These are phyloP conservation scores for Erpornis zantholeuca DNA, from an alignment of 2,113 vertebrate genomes.

Conservation along the genomic window DNA sequence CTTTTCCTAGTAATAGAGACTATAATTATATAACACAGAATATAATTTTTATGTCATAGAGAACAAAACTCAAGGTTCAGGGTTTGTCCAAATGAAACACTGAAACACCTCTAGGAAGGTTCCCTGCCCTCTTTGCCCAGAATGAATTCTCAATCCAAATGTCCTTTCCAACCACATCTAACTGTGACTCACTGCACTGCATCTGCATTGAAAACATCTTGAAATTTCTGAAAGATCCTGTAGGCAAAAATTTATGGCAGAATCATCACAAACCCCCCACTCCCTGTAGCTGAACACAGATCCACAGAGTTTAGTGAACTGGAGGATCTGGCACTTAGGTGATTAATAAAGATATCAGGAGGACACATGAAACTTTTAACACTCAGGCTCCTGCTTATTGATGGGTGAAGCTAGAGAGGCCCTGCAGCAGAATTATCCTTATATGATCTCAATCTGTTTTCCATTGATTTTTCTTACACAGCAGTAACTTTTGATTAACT, in stretches of 20 bases:
- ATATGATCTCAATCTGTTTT: constrained; percentile 18
- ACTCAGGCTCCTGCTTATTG: background rate
- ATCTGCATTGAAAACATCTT: background rate
- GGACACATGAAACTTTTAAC: background rate
- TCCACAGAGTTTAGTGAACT: accelerated
- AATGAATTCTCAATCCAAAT: background rate
- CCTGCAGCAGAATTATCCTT: background rate
- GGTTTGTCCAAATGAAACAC: background rate
- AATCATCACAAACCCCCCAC: background rate
- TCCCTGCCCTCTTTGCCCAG: background rate
- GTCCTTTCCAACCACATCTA: background rate
- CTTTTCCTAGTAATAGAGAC: background rate
- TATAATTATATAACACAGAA: background rate
- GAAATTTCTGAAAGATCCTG: background rate
- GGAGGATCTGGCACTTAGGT: background rate
- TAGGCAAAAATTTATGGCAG: accelerated
- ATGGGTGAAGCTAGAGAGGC: background rate
- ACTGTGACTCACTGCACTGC: background rate
- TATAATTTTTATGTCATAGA: background rate
- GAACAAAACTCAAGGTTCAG: background rate
- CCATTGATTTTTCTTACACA: constrained; percentile 49
- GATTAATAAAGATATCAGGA: background rate
- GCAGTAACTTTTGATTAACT: constrained; percentile 63
- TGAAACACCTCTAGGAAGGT: background rate
- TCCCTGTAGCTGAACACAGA: background rate